These are phyloP conservation scores for Drosophila lutescens DNA, from an alignment of 2,888 invertebrate species.

Conservation along the genomic window DNA sequence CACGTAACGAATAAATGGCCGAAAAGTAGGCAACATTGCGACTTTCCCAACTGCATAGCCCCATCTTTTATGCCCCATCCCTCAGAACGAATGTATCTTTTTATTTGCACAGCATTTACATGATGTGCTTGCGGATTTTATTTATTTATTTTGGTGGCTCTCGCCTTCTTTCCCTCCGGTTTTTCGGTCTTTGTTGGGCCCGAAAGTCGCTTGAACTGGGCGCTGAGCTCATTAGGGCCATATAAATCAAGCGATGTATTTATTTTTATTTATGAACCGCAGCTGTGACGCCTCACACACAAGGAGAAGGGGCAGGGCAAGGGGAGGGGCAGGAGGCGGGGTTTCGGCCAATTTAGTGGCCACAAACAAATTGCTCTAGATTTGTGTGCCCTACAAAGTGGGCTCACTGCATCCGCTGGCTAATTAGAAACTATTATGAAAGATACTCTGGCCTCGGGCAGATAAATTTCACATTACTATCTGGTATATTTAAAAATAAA, in stretches of 20 bases:
- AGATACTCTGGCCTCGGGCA: neutral
- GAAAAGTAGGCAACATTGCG: constrained; percentile 65
- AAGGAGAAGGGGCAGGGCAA: neutral
- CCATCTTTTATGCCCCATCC: constrained; percentile 9
- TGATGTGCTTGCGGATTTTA: constrained; percentile 60
- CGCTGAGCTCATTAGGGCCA: constrained; percentile 67
- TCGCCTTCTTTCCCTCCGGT: constrained; percentile 30
- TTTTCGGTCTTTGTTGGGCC: constrained; percentile 16
- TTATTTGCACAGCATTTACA: constrained; percentile 74
- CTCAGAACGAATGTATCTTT: constrained; percentile 30
- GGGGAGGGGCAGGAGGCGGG: constrained; percentile 3
- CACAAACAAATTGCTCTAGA: constrained; percentile 51
- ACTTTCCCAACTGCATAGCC: constrained; percentile 43
- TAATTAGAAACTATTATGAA: constrained; percentile 29
- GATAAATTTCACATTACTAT: neutral
- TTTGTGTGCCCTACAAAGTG: constrained; percentile 30
- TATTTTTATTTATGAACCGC: constrained; percentile 68
- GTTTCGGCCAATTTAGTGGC: constrained; percentile 48
- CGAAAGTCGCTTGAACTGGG: constrained; percentile 44
- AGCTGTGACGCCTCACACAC: constrained; percentile 64
- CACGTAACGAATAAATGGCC: constrained; percentile 67
- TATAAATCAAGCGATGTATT: constrained; percentile 70
- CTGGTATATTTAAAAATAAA: neutral
- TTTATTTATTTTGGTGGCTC: constrained; percentile 47
- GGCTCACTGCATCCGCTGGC: constrained; percentile 18